Percentiles rank a stretch among this genome's conserved stretches.
Conservation (phyloP, 2,113 vertebrate genomes). For the Xiphias gladius region DNA sequence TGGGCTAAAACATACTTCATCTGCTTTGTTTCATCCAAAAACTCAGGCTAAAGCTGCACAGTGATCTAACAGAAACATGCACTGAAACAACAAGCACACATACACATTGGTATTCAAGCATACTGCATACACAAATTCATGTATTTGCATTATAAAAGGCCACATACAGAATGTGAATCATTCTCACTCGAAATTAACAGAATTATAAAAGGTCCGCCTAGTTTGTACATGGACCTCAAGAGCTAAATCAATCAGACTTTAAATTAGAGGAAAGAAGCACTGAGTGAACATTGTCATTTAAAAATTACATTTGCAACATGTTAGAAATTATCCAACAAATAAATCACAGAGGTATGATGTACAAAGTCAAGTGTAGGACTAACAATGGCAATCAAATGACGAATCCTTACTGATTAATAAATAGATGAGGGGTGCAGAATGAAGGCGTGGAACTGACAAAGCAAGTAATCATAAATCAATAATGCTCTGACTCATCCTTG, state of each 20-base stretch:
- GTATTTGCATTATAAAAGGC: slow-evolving; percentile 54
- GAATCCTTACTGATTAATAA: slow-evolving; percentile 24
- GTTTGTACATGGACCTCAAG: slow-evolving; percentile 30
- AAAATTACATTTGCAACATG: slow-evolving; percentile 17
- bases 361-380: slow-evolving; percentile 29
- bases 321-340: slow-evolving; percentile 35
- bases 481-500: slow-evolving; percentile 22
- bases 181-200: slow-evolving; percentile 32
- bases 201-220: slow-evolving; percentile 23
- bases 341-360: slow-evolving; percentile 37
- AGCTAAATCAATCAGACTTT: slow-evolving; percentile 1
- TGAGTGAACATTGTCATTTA: slow-evolving; percentile 20
- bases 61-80: slow-evolving; percentile 22
- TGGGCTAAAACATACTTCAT: slow-evolving; percentile 15
- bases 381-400: slow-evolving; percentile 59
- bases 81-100: slow-evolving; percentile 21
- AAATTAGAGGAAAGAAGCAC: neutral
- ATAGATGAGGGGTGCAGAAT: slow-evolving; percentile 19
- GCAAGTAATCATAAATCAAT: slow-evolving; percentile 31
- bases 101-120: slow-evolving; percentile 35
- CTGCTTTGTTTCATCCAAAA: slow-evolving; percentile 12
- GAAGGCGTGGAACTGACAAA: neutral
- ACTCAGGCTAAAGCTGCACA: slow-evolving; percentile 24
- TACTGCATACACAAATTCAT: slow-evolving; percentile 22
- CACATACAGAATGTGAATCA: slow-evolving; percentile 40